A percentile compares a stretch with the other conserved stretches of the same genome.
Evolutionary conservation across 2,888 invertebrate species (phyloP).

Genomic region (Temnothorax unifasciatus): DNA sequence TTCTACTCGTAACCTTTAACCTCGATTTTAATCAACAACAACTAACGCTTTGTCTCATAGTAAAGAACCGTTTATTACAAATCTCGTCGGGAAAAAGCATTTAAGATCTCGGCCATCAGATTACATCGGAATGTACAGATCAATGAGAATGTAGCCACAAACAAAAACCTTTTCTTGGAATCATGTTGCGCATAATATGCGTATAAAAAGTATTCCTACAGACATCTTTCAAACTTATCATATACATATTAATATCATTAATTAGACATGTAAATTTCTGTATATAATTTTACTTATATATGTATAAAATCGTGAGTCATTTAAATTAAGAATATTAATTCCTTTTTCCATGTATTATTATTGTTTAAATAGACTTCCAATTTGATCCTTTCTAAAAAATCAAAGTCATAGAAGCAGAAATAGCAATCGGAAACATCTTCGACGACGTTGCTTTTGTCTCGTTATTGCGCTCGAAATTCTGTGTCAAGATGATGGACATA

Average conservation of each 20-base stretch:
- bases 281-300: not conserved
- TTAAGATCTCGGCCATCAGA: constrained; percentile 34
- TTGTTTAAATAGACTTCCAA: not conserved
- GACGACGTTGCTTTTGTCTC: constrained; percentile 51
- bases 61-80: constrained; percentile 13
- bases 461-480: constrained; percentile 63
- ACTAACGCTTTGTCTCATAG: constrained; percentile 48
- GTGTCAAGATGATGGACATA: constrained; percentile 54
- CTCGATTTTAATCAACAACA: constrained; percentile 36
- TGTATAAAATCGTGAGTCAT: not conserved
- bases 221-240: not conserved
- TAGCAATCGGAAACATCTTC: not conserved
- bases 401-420: not conserved
- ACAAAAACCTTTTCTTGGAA: constrained; percentile 4
- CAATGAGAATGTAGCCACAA: not conserved
- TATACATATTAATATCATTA: not conserved
- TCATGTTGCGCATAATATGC: not conserved
- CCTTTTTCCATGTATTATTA: not conserved
- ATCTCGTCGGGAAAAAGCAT: constrained; percentile 13
- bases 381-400: not conserved
- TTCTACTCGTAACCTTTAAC: constrained; percentile 45
- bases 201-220: not conserved
- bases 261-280: not conserved
- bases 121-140: constrained; percentile 36
- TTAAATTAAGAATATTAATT: not conserved